Evolutionary conservation across 2,113 vertebrate species (phyloP).

Genomic region (Peromyscus californicus): DNA sequence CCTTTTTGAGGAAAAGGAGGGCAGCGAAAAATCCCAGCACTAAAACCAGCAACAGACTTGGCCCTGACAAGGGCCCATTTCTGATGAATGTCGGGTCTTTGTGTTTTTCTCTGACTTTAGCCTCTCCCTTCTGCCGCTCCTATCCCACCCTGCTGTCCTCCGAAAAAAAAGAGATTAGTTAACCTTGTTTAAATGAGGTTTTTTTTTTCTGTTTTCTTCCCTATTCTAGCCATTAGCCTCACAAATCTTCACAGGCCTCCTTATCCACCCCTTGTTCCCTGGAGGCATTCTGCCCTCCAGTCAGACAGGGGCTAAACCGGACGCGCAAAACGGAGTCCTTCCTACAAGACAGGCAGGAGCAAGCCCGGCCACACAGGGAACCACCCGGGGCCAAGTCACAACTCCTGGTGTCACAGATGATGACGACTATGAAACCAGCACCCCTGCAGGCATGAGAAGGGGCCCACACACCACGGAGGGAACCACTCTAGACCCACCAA

Average conservation of each 20-base stretch:
- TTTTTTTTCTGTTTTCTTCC: constrained; percentile 47
- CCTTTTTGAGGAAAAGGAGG: not conserved
- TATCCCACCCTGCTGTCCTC: not conserved
- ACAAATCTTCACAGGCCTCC: constrained; percentile 56
- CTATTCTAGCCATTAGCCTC: constrained; percentile 40
- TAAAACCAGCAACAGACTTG: constrained; percentile 15
- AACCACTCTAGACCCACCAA: not conserved
- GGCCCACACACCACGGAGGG: not conserved
- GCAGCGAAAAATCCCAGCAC: not conserved
- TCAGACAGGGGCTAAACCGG: not conserved
- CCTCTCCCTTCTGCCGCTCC: not conserved
- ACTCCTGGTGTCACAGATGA: not conserved
- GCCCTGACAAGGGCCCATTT: not conserved
- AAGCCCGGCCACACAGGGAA: constrained; percentile 57
- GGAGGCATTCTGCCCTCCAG: constrained; percentile 36
- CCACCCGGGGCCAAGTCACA: not conserved
- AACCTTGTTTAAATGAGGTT: constrained; percentile 10
- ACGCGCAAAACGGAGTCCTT: not conserved
- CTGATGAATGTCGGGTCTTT: not conserved
- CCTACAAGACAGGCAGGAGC: constrained; percentile 66
- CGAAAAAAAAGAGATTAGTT: not conserved
- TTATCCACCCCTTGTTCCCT: constrained; percentile 70
- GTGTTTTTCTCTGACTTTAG: not conserved
- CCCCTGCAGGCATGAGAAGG: constrained; percentile 61
- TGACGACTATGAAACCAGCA: not conserved